Evolutionary conservation across 2,888 invertebrate species (phyloP), one percentile per base, ranked within the genome.

Genomic region (Torymus aiolomorphi): DNA sequence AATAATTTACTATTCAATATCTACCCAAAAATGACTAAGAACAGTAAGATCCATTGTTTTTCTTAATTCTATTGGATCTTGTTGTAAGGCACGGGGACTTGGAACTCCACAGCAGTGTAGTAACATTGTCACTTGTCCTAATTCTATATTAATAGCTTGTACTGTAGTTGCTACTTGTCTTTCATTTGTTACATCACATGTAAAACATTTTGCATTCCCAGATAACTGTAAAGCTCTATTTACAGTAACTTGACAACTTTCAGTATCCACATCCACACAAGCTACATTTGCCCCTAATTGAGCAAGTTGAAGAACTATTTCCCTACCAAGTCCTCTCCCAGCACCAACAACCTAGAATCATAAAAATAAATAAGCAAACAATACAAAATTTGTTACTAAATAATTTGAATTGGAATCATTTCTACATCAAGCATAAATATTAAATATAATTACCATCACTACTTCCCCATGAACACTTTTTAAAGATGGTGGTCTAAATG

Each of bases 81-180:
- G 90, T 61, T 92, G 84, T 63, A 93, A 87, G 5, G 93, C 91
- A 83, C 93, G 90, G 2, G 93, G 93, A 82, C 93, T 94, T 0
- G 94, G 94, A 76, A 94, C 92, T 10, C 93, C 93, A 84, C 93
- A 94, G 82, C 94, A 94, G 85, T 94, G 93, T 81, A 94, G 92
- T 67, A 94, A 83, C 92, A 94, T 93, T 75, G 93, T 93, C 11
- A 94, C 91, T 86, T 92, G 91, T 14, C 93, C 93, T 42, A 93
- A 84, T 67, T 93, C 92, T 61, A 89, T 90, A 82, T 90, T 91
- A 10, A 94, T 90, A 83, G 91, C 88, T 42, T 86, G 85, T 13
- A 92, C 91, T 74, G 92, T 90, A 18, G 85, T 84, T 49, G 88
- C 85, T 0, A 94, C 92, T 88, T 93, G 92, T 24, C 91, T 89